Base-by-base conservation (phyloP, 2,113 vertebrate genomes). In the Podarcis muralis region DNA sequence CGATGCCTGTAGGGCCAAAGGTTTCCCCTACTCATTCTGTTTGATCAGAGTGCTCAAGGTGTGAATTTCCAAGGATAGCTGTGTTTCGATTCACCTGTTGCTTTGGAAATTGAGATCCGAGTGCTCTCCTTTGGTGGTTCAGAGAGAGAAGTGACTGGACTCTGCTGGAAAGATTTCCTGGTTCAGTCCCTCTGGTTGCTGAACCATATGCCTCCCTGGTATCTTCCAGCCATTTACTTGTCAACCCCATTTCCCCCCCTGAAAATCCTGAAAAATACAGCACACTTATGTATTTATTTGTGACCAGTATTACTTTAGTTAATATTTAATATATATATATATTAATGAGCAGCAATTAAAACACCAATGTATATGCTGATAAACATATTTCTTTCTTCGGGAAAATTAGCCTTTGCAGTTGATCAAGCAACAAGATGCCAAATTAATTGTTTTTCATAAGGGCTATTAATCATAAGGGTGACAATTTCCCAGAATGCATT, bases 381-480 rank as follows among this genome's bases (percentile, higher is more conserved):
- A 93, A 96, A 95, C 85, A 92, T 85, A 94, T 92, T 95, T 89
- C 27, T 95, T 94, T 94, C 76, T 90, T 92, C 20, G 57, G 91
- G 90, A 75, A 91, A 97, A 96, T 94, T 94, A 95, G 85, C 92
- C 96, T 96, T 95, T 95, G 93, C 94, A 94, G 90, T 96, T 97
- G 96, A 97, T 95, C 96, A 95, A 96, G 94, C 93, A 96, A 94
- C 90, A 95, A 92, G 94, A 95, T 91, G 93, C 86, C 48, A 94
- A 92, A 95, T 95, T 96, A 97, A 97, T 97, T 96, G 93, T 97
- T 97, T 97, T 97, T 92, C 88, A 84, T 89, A 92, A 94, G 53
- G 53, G 77, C 53, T 94, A 96, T 97, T 96, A 97, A 96, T 97
- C 95, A 97, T 65, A 89, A 93, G 89, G 66, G 87, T 95, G 96